Evolutionary conservation across 2,888 invertebrate genomes (phyloP).

Genomic region (Andrena fulva): DNA sequence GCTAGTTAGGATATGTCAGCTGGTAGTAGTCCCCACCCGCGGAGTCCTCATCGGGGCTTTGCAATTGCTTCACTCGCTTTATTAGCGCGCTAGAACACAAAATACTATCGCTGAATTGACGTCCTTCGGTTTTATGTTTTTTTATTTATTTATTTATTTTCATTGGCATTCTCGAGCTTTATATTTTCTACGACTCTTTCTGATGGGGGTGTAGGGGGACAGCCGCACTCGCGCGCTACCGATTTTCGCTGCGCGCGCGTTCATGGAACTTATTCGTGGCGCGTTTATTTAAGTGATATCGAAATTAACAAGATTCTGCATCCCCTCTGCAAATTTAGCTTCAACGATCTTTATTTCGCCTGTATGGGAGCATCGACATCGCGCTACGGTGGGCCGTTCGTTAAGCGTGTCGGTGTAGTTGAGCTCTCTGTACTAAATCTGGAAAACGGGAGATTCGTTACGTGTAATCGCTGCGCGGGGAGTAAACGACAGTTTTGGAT

Average conservation of each 20-base stretch:
- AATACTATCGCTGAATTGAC: conserved; percentile 75
- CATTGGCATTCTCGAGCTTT: background rate
- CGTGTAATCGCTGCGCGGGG: too few species aligned
- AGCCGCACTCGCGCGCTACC: background rate
- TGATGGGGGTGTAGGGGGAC: background rate
- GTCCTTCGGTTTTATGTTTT: conserved; percentile 25
- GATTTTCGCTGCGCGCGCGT: background rate
- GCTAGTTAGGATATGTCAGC: conserved; percentile 84
- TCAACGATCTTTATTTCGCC: background rate
- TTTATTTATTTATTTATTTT: conserved; percentile 21
- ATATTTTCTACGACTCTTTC: conserved; percentile 2
- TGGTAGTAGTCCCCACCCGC: conserved; percentile 84
- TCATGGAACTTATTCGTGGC: background rate
- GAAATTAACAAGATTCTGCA: background rate
- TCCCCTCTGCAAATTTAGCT: background rate
- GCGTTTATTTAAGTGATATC: background rate
- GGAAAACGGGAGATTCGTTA: too few species aligned
- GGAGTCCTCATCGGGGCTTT: conserved; percentile 82
- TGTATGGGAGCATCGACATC: background rate
- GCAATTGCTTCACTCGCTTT: conserved; percentile 83
- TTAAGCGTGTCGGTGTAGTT: too few species aligned
- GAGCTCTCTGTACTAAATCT: too few species aligned
- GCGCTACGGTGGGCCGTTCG: background rate
- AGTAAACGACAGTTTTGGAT: too few species aligned
- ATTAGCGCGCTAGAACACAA: conserved; percentile 84